These are phyloP conservation scores for Muscicapa striata DNA, from an alignment of 2,797 vertebrate species.

Conservation along the genomic window DNA sequence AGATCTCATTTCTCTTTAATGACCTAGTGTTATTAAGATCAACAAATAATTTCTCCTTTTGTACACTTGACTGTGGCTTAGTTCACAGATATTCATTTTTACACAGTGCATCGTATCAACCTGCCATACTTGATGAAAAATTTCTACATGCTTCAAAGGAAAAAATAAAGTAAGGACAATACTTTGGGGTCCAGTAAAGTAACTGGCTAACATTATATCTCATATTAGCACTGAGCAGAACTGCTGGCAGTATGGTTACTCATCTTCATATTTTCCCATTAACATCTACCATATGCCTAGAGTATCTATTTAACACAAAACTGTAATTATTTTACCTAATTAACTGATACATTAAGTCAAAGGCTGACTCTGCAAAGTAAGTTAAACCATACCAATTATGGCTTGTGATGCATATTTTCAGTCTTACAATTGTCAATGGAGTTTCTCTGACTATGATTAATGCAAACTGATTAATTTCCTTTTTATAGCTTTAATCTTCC, in stretches of 20 bases:
- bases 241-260: not conserved
- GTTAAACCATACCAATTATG: not conserved
- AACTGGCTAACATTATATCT: not conserved
- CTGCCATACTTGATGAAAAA: not conserved
- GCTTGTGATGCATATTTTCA: not conserved
- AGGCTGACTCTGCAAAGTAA: not conserved
- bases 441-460: slow-evolving; percentile 16
- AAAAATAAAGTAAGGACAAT: not conserved
- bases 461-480: slow-evolving; percentile 30
- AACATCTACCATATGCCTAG: slow-evolving; percentile 1
- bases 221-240: not conserved
- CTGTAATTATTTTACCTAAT: slow-evolving; percentile 50
- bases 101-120: not conserved
- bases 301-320: slow-evolving; percentile 24
- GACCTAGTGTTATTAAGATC: not conserved
- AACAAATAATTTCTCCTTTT: not conserved
- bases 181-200: not conserved
- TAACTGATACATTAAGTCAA: slow-evolving; percentile 40
- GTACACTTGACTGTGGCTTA: not conserved
- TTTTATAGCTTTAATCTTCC: slow-evolving; percentile 21
- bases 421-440: slow-evolving; percentile 13
- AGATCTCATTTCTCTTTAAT: not conserved
- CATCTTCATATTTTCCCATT: not conserved
- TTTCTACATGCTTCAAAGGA: not conserved
- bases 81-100: not conserved